These are phyloP conservation scores for Scomber japonicus DNA, from an alignment of 2,113 vertebrate genomes.

Conservation along the genomic window DNA sequence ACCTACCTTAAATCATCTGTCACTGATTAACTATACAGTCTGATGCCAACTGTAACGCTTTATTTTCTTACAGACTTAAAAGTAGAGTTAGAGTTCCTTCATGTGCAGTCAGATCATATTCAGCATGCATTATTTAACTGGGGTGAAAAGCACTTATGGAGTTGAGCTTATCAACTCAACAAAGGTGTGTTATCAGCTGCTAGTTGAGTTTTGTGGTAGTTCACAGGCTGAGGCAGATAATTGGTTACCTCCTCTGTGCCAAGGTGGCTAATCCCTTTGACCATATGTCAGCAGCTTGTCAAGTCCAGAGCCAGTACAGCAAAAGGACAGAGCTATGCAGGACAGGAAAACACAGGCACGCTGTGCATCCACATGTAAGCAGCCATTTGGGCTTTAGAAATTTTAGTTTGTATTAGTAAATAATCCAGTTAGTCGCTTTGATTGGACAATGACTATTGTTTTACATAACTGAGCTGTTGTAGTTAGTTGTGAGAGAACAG, in stretches of 20 bases:
- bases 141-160: background rate
- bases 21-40: no score
- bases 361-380: conserved; percentile 70
- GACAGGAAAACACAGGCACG: conserved; percentile 52
- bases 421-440: background rate
- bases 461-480: background rate
- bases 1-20: no score
- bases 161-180: background rate
- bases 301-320: conserved; percentile 59
- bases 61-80: background rate
- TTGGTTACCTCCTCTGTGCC: conserved; percentile 59
- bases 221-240: conserved; percentile 62
- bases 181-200: conserved; percentile 17
- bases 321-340: conserved; percentile 61
- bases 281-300: conserved; percentile 75
- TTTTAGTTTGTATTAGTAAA: conserved; percentile 13
- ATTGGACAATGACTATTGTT: background rate
- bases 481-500: background rate
- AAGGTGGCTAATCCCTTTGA: conserved; percentile 73
- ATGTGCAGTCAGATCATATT: background rate
- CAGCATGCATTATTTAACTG: background rate
- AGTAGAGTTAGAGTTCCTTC: background rate
- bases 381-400: conserved; percentile 11
- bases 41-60: background rate
- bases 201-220: conserved; percentile 40